Base-by-base conservation (phyloP, 1,140 invertebrate species). In the Neodiprion fabricii region DNA sequence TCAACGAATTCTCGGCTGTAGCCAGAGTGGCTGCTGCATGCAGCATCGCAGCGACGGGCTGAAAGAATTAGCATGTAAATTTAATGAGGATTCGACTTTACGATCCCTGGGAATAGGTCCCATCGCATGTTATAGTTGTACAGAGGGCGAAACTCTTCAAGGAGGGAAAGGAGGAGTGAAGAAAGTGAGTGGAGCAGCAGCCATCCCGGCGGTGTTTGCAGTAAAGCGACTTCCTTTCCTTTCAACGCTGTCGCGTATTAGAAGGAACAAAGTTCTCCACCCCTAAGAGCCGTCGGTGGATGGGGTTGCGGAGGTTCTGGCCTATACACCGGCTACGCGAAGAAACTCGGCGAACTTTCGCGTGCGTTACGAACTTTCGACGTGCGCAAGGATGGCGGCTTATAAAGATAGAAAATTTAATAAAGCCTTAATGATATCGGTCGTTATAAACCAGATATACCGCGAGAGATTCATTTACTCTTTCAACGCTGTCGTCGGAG, bases 341-440 rank as follows among this genome's bases (percentile, higher is more conserved):
- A 12, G 53, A 61, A 12, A 3, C 53, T 61, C 53, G n/a, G 53
- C 53, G 53, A 61, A 61, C 53, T 61, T 61, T 61, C 11, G n/a
- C 53, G 9, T 17, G n/a, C 5, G 53, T 61, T 61, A 14, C 11
- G n/a, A 61, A 61, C 53, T 61, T 61, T 61, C 28, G 28, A 5
- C 28, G 28, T 40, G 28, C 28, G 53, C 11, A 14, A 61, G 11
- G 53, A 61, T 14, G 53, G n/a, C n/a, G n/a, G 53, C 53, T 61
- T 61, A 61, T 61, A 17, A 14, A 61, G 53, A 61, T 61, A 61
- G 53, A 61, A 61, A 61, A 61, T 61, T 61, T 61, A 61, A 61
- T 61, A 61, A 61, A 61, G 53, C 53, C 53, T 17, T 61, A 61
- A 61, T 17, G 53, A 61, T 61, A 61, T 61, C 53, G 53, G 53